Base-by-base conservation (phyloP, 2,113 vertebrate species). In the Isurus oxyrinchus region DNA sequence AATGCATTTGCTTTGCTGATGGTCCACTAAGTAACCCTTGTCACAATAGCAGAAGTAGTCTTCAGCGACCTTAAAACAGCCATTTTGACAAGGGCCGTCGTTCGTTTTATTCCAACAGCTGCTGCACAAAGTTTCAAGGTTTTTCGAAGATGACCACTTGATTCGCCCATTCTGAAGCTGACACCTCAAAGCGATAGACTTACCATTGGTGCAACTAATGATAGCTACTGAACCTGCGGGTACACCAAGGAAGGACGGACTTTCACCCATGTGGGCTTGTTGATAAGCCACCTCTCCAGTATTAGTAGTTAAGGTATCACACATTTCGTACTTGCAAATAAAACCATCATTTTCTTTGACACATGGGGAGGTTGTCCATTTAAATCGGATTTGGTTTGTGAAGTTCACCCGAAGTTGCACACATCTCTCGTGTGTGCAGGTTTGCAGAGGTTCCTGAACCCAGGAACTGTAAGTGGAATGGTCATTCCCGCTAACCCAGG, bases 361-460 rank as follows among this genome's bases (percentile, higher is more conserved):
- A 5, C 94, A 95, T 4, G 7, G 0, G 11, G 25, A 69, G 40
- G 31, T 19, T 23, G n/a, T 31, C 94, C 94, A 95, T 21, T 35
- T 2, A 16, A 95, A 13, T 67, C 35, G 44, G 40, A 31, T 27
- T 69, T 14, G 63, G 3, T 44, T 72, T 96, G 0, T 95, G 0
- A 94, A 53, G 2, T 84, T 53, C 44, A 91, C 96, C 40, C 66
- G 96, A 0, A 98, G 88, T 0, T 59, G 96, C 0, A 96, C 98
- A 93, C 98, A 98, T 1, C 86, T 97, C 3, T 21, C 21, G 0
- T 16, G 25, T 0, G 96, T 97, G 44, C 98, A 98, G 57, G 97
- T 98, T 0, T 0, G 0, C 6, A 0, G 0, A 0, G 98, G 97
- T 16, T 97, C 95, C 44, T 61, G 6, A 0, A n/a, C n/a, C 98